phyloP scores from a whole-genome alignment of 2,113 vertebrate species.

The Opisthocomus hoazin region DNA sequence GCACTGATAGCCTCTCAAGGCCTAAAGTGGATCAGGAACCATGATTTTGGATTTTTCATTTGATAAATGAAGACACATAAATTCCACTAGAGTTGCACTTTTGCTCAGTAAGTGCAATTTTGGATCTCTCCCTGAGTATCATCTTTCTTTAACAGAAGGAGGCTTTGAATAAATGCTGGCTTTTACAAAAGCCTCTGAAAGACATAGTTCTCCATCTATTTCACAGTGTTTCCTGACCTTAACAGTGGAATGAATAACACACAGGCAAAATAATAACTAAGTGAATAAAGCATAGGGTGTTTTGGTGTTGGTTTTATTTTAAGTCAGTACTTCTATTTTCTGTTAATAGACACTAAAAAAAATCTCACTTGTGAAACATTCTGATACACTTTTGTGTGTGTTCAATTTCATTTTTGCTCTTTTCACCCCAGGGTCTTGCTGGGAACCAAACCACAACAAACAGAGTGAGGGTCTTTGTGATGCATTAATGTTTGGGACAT shows the following conservation, averaged over 20 bases:
- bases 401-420: not conserved
- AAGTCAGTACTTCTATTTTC: not conserved
- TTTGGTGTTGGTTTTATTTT: not conserved
- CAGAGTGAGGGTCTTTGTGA: not conserved
- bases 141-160: not conserved
- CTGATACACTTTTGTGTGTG: not conserved
- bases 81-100: not conserved
- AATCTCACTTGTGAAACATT: not conserved
- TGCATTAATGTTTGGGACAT: not conserved
- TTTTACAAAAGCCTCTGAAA: not conserved
- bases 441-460: not conserved
- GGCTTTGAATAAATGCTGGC: not conserved
- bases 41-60: not conserved
- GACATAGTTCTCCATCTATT: not conserved
- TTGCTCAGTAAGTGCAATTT: not conserved
- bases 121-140: not conserved
- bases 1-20: not conserved
- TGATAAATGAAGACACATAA: not conserved
- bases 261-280: not conserved
- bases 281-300: accelerated
- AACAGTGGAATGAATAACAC: not conserved
- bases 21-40: not conserved
- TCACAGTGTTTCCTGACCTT: not conserved
- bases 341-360: not conserved
- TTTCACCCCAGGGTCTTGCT: not conserved